Evolutionary conservation across 2,888 invertebrate genomes (phyloP).

Genomic region (Agriopis aurantiaria): DNA sequence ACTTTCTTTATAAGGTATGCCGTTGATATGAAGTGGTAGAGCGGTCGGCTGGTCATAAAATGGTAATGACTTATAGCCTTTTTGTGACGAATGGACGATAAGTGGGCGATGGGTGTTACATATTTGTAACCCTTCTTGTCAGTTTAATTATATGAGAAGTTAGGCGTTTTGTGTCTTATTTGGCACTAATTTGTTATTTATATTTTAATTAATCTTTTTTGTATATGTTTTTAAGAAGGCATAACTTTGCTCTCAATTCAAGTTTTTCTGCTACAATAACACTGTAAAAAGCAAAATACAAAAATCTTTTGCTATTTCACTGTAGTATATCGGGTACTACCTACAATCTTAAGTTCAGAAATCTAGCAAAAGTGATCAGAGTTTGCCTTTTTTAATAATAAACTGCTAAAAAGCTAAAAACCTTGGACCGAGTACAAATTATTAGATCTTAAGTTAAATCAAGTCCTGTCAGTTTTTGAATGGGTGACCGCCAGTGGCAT

Average conservation of each 20-base stretch:
- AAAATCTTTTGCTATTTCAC: constrained; percentile 20
- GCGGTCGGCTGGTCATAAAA: constrained; percentile 50
- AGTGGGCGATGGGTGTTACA: constrained; percentile 50
- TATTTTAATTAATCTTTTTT: no score
- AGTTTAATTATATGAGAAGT: constrained; percentile 37
- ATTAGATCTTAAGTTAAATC: no score
- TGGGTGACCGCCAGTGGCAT: no score
- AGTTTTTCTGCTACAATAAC: no score
- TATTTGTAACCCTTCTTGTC: constrained; percentile 25
- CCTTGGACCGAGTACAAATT: no score
- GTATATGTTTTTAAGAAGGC: no score
- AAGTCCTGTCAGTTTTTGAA: no score
- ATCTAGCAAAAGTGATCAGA: neutral
- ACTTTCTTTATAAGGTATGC: constrained; percentile 53
- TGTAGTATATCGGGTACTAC: neutral
- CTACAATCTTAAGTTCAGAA: no score
- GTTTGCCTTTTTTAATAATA: neutral
- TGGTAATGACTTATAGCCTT: constrained; percentile 64
- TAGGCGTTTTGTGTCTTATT: no score
- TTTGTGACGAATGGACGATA: constrained; percentile 61
- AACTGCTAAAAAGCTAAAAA: neutral
- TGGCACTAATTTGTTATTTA: no score
- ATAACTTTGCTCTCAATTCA: no score
- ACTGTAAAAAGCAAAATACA: no score
- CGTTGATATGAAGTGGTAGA: constrained; percentile 47